These are phyloP conservation scores for Colletes collaris DNA, from an alignment of 2,888 invertebrate species.

Conservation along the genomic window DNA sequence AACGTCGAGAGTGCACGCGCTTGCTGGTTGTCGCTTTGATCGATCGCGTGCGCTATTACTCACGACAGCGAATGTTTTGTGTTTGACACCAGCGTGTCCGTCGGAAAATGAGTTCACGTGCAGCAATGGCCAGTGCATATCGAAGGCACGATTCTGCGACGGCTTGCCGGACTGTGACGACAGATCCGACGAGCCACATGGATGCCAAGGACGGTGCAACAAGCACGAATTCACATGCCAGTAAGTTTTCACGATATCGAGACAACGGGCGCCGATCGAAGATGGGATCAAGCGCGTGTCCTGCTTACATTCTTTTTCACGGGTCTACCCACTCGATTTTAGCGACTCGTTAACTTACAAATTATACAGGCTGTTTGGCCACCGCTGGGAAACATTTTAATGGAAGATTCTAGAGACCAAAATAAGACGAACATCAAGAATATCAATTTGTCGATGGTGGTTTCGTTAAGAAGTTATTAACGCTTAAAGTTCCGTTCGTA, in stretches of 20 bases:
- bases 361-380: too few species aligned
- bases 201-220: conserved; percentile 83
- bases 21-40: not conserved
- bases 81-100: conserved; percentile 83
- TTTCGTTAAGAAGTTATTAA: too few species aligned
- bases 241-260: conserved; percentile 66
- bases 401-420: too few species aligned
- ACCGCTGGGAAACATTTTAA: too few species aligned
- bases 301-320: not conserved
- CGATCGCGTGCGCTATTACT: not conserved
- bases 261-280: too few species aligned
- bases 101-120: conserved; percentile 85
- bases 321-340: too few species aligned
- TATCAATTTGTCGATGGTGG: too few species aligned
- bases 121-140: conserved; percentile 87
- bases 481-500: too few species aligned
- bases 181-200: conserved; percentile 87
- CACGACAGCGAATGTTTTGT: conserved; percentile 18
- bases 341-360: too few species aligned
- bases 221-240: conserved; percentile 81
- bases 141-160: conserved; percentile 86
- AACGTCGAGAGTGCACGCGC: conserved; percentile 22
- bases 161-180: conserved; percentile 88
- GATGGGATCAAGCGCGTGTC: not conserved
- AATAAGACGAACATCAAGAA: too few species aligned